Percentiles rank a stretch among this genome's conserved stretches.
These are phyloP conservation scores for Chloroceryle inda DNA, from an alignment of 2,797 vertebrate species.

Conservation along the genomic window DNA sequence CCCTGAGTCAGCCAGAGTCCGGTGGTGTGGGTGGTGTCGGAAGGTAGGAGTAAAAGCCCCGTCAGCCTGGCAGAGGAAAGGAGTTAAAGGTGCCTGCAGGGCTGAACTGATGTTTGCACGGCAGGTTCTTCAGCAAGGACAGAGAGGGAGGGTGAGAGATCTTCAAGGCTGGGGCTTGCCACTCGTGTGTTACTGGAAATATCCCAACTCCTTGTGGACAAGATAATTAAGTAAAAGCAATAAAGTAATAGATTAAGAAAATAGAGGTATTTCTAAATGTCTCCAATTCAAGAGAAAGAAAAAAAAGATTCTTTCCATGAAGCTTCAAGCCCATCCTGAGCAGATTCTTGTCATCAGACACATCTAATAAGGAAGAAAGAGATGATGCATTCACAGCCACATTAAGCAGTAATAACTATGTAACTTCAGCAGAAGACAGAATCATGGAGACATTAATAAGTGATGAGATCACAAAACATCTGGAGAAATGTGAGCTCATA, in stretches of 20 bases:
- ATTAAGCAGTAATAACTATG: conserved; percentile 59
- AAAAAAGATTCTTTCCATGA: not conserved
- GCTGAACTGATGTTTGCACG: not conserved
- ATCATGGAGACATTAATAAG: conserved; percentile 59
- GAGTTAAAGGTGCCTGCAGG: not conserved
- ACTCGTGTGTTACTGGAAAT: not conserved
- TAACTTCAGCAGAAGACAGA: conserved; percentile 57
- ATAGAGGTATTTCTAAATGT: not conserved
- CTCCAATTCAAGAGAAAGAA: not conserved
- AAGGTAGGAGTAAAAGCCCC: not conserved
- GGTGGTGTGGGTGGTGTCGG: not conserved
- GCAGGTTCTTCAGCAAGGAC: not conserved
- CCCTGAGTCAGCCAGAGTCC: not conserved
- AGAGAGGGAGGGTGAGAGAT: not conserved
- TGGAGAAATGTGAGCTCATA: conserved; percentile 66
- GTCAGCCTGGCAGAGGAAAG: not conserved
- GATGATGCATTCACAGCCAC: conserved; percentile 10
- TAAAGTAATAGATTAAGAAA: conserved; percentile 11
- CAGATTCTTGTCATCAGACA: not conserved
- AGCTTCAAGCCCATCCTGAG: not conserved
- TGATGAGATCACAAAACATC: conserved; percentile 69
- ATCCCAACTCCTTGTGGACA: not conserved
- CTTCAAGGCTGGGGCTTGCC: not conserved
- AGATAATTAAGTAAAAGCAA: not conserved
- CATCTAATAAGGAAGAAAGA: conserved; percentile 9